phyloP scores from a whole-genome alignment of 92 coral and sea anemone species.

The Porites rus region DNA sequence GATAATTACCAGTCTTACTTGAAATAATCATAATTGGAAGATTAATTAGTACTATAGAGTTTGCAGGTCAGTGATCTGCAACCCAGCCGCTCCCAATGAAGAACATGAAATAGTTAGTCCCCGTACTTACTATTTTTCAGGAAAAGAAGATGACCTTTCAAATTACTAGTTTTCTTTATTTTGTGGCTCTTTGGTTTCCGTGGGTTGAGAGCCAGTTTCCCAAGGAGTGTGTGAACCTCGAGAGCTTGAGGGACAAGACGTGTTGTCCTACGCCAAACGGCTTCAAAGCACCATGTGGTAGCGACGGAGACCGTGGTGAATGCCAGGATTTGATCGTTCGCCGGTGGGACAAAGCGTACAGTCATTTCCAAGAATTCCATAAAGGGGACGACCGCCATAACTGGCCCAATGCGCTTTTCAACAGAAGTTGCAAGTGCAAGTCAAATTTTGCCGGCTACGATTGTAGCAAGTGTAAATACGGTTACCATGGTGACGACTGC shows the following conservation, averaged over 20 bases:
- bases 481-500: slow-evolving; percentile 76
- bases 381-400: slow-evolving; percentile 68
- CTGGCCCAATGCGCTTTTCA: slow-evolving; percentile 69
- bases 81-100: no score
- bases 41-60: no score
- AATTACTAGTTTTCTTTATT: no score
- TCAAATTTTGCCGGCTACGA: slow-evolving; percentile 69
- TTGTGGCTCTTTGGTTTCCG: neutral
- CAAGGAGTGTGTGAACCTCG: slow-evolving; percentile 44
- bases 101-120: no score
- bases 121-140: no score
- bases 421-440: slow-evolving; percentile 65
- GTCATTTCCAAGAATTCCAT: slow-evolving; percentile 54
- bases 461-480: slow-evolving; percentile 83
- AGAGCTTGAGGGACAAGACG: slow-evolving; percentile 57
- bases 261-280: slow-evolving; percentile 81
- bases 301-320: slow-evolving; percentile 65
- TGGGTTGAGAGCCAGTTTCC: slow-evolving; percentile 75
- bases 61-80: no score
- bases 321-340: slow-evolving; percentile 60
- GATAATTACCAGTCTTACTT: no score
- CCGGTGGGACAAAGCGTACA: slow-evolving; percentile 55
- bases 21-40: no score
- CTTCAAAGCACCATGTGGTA: slow-evolving; percentile 68
- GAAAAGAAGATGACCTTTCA: no score